Conservation (phyloP, 2,113 vertebrate species). For the Apteryx owenii region DNA sequence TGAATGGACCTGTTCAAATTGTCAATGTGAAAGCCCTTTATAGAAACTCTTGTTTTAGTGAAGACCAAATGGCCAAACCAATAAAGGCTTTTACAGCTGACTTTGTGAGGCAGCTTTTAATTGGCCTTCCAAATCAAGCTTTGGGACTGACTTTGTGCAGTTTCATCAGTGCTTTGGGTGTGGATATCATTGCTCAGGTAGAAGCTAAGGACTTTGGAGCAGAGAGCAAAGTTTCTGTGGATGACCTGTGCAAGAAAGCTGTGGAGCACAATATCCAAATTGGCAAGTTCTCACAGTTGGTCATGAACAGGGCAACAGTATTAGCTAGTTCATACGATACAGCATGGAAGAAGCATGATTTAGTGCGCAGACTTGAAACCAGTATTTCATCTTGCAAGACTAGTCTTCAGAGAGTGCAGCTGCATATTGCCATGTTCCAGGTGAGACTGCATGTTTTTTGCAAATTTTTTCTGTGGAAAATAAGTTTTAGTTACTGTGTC, state of each 20-base stretch:
- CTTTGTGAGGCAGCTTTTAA: conserved; percentile 94
- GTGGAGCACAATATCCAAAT: conserved; percentile 93
- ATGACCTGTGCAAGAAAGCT: conserved; percentile 94
- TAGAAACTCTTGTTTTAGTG: conserved; percentile 88
- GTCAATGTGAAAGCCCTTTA: conserved; percentile 88
- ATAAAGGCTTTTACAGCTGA: conserved; percentile 97
- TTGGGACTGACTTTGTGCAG: conserved; percentile 93
- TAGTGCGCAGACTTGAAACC: conserved; percentile 90
- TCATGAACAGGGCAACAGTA: conserved; percentile 93
- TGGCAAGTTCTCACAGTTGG: conserved; percentile 87
- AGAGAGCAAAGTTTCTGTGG: conserved; percentile 94
- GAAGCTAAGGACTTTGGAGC: conserved; percentile 97
- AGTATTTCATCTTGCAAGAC: conserved; percentile 92
- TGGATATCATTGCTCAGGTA: conserved; percentile 93
- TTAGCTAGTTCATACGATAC: conserved; percentile 94
- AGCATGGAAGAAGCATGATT: conserved; percentile 96
- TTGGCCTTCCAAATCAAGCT: conserved; percentile 95
- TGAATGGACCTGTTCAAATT: conserved; percentile 89
- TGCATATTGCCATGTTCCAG: conserved; percentile 97
- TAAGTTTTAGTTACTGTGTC: not conserved
- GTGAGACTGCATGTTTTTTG: conserved; percentile 60
- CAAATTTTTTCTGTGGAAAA: not conserved
- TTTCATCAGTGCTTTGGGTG: conserved; percentile 90
- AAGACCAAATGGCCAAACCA: conserved; percentile 96
- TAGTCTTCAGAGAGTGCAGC: conserved; percentile 92